Conservation (phyloP, 2,888 invertebrate genomes). For the Branchipolynoe longqiensis region DNA sequence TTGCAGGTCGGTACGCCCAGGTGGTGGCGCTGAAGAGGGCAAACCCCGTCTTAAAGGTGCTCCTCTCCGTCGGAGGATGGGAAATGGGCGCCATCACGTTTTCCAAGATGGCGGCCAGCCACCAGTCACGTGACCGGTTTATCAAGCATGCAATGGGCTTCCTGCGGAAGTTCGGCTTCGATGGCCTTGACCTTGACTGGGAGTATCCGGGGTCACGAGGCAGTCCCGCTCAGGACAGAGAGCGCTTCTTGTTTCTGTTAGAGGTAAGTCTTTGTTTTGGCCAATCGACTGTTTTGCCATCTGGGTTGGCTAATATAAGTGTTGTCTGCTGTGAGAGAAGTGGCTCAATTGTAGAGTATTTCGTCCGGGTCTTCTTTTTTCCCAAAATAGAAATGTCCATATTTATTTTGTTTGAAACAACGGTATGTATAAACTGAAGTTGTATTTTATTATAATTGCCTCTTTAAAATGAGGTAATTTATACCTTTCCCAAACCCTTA, state of each 20-base stretch:
- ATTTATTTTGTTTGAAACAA: too few relatives aligned
- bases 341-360: too few relatives aligned
- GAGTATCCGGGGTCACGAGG: conserved; percentile 77
- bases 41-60: conserved; percentile 72
- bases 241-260: conserved; percentile 69
- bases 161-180: conserved; percentile 71
- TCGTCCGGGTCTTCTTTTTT: too few relatives aligned
- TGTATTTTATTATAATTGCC: too few relatives aligned
- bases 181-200: conserved; percentile 79
- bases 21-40: conserved; percentile 11
- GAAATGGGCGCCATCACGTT: conserved; percentile 72
- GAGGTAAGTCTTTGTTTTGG: conserved; percentile 72
- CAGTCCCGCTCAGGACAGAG: conserved; percentile 72
- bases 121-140: conserved; percentile 68
- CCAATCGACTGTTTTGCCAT: too few relatives aligned
- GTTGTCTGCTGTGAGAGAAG: too few relatives aligned
- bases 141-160: conserved; percentile 71
- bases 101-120: conserved; percentile 71
- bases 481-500: too few relatives aligned
- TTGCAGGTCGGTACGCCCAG: conserved; percentile 12
- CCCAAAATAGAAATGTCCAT: too few relatives aligned
- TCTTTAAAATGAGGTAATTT: too few relatives aligned
- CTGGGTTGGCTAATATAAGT: too few relatives aligned
- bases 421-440: too few relatives aligned
- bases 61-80: conserved; percentile 79